phyloP scores from a whole-genome alignment of 1,140 invertebrate genomes.

The Bombus waltoni region DNA sequence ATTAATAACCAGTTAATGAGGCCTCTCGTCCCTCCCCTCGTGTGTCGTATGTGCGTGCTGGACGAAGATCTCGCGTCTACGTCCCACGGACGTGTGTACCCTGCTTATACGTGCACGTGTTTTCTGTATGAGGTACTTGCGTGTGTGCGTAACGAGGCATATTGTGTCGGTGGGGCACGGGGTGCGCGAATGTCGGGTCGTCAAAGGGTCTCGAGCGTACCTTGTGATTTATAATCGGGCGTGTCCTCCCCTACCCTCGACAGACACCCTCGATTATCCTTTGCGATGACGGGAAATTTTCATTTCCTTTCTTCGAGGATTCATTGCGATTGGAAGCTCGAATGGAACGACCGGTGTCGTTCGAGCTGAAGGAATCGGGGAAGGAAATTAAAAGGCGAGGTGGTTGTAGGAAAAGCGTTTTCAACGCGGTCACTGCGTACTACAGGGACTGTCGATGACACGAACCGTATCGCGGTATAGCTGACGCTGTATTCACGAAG shows the following conservation, averaged over 20 bases:
- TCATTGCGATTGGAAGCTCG: no score
- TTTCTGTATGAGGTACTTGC: background rate
- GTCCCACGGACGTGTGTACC: conserved; percentile 34
- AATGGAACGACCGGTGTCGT: background rate
- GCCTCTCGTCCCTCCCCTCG: conserved; percentile 65
- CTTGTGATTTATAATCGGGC: conserved; percentile 72
- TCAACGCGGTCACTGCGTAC: no score
- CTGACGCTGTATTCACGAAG: no score
- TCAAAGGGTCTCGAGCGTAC: conserved; percentile 70
- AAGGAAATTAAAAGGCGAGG: background rate
- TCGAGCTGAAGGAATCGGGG: background rate
- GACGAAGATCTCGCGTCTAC: conserved; percentile 47
- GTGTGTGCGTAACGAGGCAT: conserved; percentile 43
- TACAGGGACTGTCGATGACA: no score
- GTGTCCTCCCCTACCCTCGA: conserved; percentile 35
- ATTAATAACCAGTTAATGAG: conserved; percentile 81
- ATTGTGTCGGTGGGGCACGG: conserved; percentile 49
- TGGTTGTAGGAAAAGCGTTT: background rate
- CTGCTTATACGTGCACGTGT: background rate
- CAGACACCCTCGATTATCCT: conserved; percentile 39
- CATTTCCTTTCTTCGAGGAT: background rate
- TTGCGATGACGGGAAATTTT: conserved; percentile 40
- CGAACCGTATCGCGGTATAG: no score
- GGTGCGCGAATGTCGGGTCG: conserved; percentile 59
- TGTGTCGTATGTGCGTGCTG: conserved; percentile 68